Percentiles rank a stretch among this genome's conserved stretches.
phyloP scores from a whole-genome alignment of 2,113 vertebrate genomes.

The Elaphurus davidianus region DNA sequence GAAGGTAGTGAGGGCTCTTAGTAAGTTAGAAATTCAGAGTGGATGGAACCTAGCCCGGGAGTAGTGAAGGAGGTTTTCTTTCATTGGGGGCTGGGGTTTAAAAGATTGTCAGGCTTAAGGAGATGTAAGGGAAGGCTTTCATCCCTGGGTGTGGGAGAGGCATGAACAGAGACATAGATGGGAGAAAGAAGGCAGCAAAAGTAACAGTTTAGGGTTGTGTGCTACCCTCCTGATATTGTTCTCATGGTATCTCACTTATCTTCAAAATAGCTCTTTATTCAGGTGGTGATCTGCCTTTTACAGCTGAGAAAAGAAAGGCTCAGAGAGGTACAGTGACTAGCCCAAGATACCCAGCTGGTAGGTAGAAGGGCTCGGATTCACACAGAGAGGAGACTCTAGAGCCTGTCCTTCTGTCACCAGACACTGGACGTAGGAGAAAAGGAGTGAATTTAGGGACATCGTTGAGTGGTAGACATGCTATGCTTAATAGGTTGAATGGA shows the following conservation, averaged over 20 bases:
- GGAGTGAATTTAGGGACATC: not conserved
- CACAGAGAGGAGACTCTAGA: not conserved
- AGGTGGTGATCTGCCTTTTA: not conserved
- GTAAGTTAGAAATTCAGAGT: not conserved
- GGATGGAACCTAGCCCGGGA: not conserved
- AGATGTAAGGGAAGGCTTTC: not conserved
- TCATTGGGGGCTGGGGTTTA: not conserved
- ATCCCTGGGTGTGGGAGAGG: not conserved
- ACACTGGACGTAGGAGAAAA: not conserved
- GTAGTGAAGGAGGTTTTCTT: not conserved
- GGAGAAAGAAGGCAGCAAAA: not conserved
- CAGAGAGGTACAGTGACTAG: slow-evolving; percentile 11
- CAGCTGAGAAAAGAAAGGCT: slow-evolving; percentile 58
- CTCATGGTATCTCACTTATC: not conserved
- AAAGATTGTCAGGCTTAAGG: not conserved
- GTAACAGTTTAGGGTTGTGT: not conserved
- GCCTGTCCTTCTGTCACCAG: not conserved
- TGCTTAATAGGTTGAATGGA: not conserved
- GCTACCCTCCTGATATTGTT: not conserved
- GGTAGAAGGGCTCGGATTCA: slow-evolving; percentile 19
- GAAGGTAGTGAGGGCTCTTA: not conserved
- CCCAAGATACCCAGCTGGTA: not conserved
- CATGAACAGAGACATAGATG: not conserved
- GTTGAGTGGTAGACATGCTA: not conserved
- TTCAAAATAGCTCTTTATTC: not conserved